Evolutionary conservation across 2,113 vertebrate genomes (phyloP).

Genomic region (Antennarius striatus): DNA sequence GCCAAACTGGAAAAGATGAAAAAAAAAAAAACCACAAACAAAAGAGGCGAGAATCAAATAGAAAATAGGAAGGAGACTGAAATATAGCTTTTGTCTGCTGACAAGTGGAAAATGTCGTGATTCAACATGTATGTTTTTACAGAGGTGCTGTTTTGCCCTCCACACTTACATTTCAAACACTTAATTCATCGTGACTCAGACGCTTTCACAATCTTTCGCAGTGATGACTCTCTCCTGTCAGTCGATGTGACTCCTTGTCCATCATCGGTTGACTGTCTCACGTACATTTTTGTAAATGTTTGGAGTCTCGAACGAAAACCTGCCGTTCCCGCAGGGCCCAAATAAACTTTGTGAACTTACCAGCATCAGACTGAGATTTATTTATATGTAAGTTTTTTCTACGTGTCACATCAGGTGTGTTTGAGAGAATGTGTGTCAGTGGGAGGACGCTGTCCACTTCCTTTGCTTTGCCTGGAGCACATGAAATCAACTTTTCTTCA

Average conservation of each 20-base stretch:
- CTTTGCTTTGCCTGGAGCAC: conserved; percentile 10
- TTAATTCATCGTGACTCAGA: conserved; percentile 43
- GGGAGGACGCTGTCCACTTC: background rate
- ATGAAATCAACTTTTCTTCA: conserved; percentile 13
- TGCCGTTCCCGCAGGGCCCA: conserved; percentile 25
- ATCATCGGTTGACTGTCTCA: conserved; percentile 53
- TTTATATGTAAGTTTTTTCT: no score
- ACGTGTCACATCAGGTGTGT: background rate
- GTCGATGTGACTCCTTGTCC: conserved; percentile 32
- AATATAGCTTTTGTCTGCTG: conserved; percentile 44
- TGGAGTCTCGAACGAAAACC: conserved; percentile 38
- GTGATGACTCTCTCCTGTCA: conserved; percentile 34
- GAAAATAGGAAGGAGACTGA: conserved; percentile 22
- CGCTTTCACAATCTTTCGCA: conserved; percentile 46
- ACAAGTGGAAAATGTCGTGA: conserved; percentile 53
- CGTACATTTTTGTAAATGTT: conserved; percentile 46
- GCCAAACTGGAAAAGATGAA: conserved; percentile 28
- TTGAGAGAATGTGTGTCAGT: background rate
- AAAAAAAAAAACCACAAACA: conserved; percentile 1
- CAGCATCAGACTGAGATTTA: background rate
- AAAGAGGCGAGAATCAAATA: conserved; percentile 29
- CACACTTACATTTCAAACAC: conserved; percentile 48
- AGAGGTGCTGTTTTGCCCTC: conserved; percentile 15
- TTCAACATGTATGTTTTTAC: conserved; percentile 54
- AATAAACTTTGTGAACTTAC: conserved; percentile 37